A percentile compares a stretch with the other conserved stretches of the same genome.
Conservation (phyloP, 2,888 invertebrate genomes). For the Watsonalla binaria region DNA sequence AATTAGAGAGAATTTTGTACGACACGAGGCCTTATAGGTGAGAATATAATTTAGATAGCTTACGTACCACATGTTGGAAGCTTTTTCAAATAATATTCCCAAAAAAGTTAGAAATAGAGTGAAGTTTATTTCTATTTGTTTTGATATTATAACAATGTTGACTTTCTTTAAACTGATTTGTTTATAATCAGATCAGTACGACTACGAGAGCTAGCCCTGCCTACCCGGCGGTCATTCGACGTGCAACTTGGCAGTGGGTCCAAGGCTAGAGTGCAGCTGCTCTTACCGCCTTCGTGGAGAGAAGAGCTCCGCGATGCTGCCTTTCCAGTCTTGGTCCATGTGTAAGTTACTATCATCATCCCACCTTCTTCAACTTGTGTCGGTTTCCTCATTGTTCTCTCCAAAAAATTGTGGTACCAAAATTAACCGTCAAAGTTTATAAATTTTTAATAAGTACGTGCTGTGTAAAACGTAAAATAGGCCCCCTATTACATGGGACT, state of each 20-base stretch:
- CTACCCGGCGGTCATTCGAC: conserved; percentile 89
- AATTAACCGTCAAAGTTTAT: no score
- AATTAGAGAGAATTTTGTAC: conserved; percentile 86
- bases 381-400: no score
- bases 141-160: no score
- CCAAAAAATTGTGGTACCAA: no score
- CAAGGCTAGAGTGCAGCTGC: conserved; percentile 91
- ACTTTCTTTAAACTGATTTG: background rate
- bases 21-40: conserved; percentile 84
- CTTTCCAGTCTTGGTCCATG: conserved; percentile 92
- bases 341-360: conserved; percentile 73
- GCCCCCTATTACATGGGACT: no score
- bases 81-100: no score
- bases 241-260: conserved; percentile 91
- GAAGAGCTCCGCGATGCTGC: conserved; percentile 91
- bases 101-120: no score
- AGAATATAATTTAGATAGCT: conserved; percentile 11
- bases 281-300: conserved; percentile 93
- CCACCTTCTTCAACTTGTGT: no score
- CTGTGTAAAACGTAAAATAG: no score
- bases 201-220: conserved; percentile 88
- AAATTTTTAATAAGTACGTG: no score
- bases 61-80: no score
- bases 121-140: no score
- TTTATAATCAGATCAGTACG: conserved; percentile 75